These are phyloP conservation scores for Zaprionus bogoriensis DNA, from an alignment of 2,888 invertebrate species.

Conservation along the genomic window DNA sequence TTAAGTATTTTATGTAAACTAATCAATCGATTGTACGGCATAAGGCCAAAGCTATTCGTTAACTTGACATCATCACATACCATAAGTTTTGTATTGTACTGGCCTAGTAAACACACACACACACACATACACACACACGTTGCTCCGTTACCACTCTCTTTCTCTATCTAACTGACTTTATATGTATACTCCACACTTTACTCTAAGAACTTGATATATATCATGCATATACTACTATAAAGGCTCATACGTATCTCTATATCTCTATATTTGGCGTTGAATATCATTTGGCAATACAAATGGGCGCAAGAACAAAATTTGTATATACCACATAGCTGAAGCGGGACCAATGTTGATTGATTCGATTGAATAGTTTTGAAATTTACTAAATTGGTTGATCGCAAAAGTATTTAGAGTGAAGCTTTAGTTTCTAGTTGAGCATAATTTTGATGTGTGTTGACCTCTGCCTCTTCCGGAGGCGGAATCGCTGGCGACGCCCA, in stretches of 20 bases:
- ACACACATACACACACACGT: constrained; percentile 25
- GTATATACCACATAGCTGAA: constrained; percentile 33
- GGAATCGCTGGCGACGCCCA: constrained; percentile 14
- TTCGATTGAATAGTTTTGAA: constrained; percentile 23
- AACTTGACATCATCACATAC: constrained; percentile 38
- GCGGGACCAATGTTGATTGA: constrained; percentile 24
- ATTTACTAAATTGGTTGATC: constrained; percentile 19
- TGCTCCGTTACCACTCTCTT: constrained; percentile 31
- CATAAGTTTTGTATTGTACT: constrained; percentile 42
- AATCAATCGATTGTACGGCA: constrained; percentile 48
- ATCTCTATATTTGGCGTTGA: constrained; percentile 25
- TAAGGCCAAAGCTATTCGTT: constrained; percentile 31
- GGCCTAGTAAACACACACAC: constrained; percentile 36
- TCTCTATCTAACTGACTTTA: constrained; percentile 24
- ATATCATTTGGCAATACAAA: constrained; percentile 27
- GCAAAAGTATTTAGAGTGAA: constrained; percentile 43
- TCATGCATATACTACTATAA: constrained; percentile 20
- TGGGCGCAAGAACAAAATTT: constrained; percentile 10
- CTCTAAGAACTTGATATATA: constrained; percentile 22
- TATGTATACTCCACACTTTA: constrained; percentile 22
- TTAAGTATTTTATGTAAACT: constrained; percentile 53
- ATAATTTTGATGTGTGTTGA: constrained; percentile 45
- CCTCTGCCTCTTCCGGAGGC: constrained; percentile 28
- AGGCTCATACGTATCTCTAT: constrained; percentile 36
- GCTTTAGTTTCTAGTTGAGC: constrained; percentile 40